Evolutionary conservation across 2,888 invertebrate genomes (phyloP).

Genomic region (Acanthosoma haemorrhoidale): DNA sequence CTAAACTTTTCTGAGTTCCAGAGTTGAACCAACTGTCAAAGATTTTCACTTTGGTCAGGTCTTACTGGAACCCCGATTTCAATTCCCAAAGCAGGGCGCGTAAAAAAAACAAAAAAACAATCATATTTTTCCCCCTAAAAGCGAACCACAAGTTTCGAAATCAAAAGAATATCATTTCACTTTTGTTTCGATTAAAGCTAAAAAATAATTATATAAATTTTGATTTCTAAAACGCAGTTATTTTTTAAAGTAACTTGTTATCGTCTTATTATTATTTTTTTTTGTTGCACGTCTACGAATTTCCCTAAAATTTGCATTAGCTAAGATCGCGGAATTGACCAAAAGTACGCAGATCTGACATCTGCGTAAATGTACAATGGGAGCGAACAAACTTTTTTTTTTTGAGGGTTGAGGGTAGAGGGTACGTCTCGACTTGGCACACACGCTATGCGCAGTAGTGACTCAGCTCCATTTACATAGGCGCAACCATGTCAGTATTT

Average conservation of each 20-base stretch:
- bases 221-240: background rate
- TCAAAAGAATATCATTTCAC: too few relatives aligned
- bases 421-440: too few relatives aligned
- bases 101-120: background rate
- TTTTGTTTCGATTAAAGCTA: background rate
- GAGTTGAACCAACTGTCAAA: background rate
- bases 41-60: background rate
- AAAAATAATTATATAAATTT: background rate
- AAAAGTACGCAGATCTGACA: background rate
- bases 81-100: background rate
- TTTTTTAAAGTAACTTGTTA: background rate
- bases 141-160: background rate
- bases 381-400: too few relatives aligned
- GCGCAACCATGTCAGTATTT: background rate
- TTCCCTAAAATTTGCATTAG: constrained; percentile 1
- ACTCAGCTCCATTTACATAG: background rate
- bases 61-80: too few relatives aligned
- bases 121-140: too few relatives aligned
- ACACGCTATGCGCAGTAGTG: background rate
- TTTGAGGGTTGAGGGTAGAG: too few relatives aligned
- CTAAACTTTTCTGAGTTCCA: background rate
- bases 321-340: constrained; percentile 7
- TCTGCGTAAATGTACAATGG: background rate
- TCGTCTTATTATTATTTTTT: too few relatives aligned
- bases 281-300: background rate